A percentile compares a stretch with the other conserved stretches of the same genome.
Conservation (phyloP, 2,888 invertebrate genomes). For the Tipula unca region DNA sequence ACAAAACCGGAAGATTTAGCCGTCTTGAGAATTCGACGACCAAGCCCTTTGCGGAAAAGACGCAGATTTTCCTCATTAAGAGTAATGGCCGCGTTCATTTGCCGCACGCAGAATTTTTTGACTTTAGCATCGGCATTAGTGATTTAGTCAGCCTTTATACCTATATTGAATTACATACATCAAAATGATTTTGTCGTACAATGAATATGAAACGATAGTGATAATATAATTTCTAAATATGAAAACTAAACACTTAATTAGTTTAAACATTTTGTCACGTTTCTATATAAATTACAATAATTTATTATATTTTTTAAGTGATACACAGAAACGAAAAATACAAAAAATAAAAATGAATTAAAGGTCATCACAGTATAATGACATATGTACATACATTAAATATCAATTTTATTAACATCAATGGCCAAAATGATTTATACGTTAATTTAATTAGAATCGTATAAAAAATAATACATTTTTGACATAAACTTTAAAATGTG, state of each 20-base stretch:
- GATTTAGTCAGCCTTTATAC: too few relatives aligned
- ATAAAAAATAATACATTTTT: background rate
- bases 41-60: too few relatives aligned
- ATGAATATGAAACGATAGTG: background rate
- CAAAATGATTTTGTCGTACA: background rate
- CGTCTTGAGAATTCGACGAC: too few relatives aligned
- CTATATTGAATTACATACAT: too few relatives aligned
- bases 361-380: background rate
- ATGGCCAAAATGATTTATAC: background rate
- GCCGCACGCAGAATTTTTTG: too few relatives aligned
- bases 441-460: background rate
- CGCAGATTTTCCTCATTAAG: too few relatives aligned
- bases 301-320: background rate
- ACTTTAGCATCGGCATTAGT: too few relatives aligned
- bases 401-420: background rate
- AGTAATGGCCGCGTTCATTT: too few relatives aligned
- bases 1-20: too few relatives aligned
- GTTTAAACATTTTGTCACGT: slow-evolving; percentile 8
- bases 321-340: background rate
- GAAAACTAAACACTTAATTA: background rate
- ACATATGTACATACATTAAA: slow-evolving; percentile 8
- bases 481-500: background rate
- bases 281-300: background rate
- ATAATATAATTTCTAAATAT: background rate
- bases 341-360: background rate